Base-by-base conservation (phyloP, 1,140 invertebrate genomes). In the Maconellicoccus hirsutus region DNA sequence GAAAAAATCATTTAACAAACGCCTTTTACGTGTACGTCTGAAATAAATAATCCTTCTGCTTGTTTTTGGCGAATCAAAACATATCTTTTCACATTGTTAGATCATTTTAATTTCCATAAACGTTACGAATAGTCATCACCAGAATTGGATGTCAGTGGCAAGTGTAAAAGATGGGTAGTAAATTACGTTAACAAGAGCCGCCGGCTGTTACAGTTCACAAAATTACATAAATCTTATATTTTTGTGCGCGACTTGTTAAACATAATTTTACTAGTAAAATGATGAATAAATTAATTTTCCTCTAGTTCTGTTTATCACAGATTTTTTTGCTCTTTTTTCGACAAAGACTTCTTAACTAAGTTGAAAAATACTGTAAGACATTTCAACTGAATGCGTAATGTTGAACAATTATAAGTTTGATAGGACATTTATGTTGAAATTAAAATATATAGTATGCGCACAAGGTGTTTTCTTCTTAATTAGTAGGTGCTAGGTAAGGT, bases 101-200 rank as follows among this genome's bases (percentile, higher is more conserved):
- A 14, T 19, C n/a, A 52, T 52, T 52, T 19, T 16, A 52, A 52
- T 52, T 52, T 52, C 10, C 42, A 52, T 52, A 52, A 52, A 52
- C 42, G 3, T 16, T 4, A 3, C 42, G 42, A 52, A 52, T 52
- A 3, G n/a, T 52, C 42, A 8, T 8, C n/a, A 19, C 42, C n/a
- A 19, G 42, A 16, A 52, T 52, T 52, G n/a, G n/a, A 52, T 52
- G 42, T 52, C 42, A 16, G 42, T 52, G 42, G n/a, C 42, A 52
- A 52, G 42, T 52, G n/a, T 52, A 52, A 52, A 52, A 52, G 42
- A 52, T 52, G 42, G 42, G 42, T 52, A 52, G 12, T 52, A 52
- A 52, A 52, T 52, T 52, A 52, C n/a, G 2, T 16, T 52, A 52
- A 52, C 42, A 52, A 52, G 42, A 6, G n/a, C 42, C 42, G 42